Evolutionary conservation across 2,888 invertebrate genomes (phyloP).

Genomic region (Gandaritis pyraliata): DNA sequence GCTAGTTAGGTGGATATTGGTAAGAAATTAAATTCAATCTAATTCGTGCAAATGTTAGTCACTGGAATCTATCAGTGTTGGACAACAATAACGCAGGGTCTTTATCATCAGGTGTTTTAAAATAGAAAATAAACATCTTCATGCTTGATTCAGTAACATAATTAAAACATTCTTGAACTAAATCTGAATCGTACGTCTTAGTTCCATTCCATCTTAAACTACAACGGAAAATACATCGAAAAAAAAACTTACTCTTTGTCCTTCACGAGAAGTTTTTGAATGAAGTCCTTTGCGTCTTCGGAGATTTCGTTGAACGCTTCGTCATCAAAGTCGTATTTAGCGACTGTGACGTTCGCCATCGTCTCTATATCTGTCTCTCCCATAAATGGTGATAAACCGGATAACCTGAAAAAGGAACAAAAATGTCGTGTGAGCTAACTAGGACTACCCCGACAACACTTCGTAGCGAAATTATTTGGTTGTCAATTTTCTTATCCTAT

Average conservation of each 20-base stretch:
- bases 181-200: slow-evolving; percentile 7
- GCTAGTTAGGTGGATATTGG: slow-evolving; percentile 6
- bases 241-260: slow-evolving; percentile 91
- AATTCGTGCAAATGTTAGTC: slow-evolving; percentile 57
- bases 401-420: slow-evolving; percentile 86
- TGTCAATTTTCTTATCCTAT: too few species aligned
- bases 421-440: not conserved
- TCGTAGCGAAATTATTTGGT: too few species aligned
- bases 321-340: slow-evolving; percentile 98
- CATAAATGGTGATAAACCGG: slow-evolving; percentile 99
- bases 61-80: slow-evolving; percentile 68
- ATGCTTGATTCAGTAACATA: slow-evolving; percentile 19
- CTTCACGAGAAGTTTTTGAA: slow-evolving; percentile 94
- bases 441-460: too few species aligned
- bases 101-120: slow-evolving; percentile 69
- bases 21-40: slow-evolving; percentile 31
- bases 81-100: slow-evolving; percentile 77
- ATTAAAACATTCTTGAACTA: not conserved
- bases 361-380: slow-evolving; percentile 98
- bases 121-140: slow-evolving; percentile 20
- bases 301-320: slow-evolving; percentile 98
- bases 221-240: not conserved
- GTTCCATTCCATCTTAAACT: not conserved
- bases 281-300: slow-evolving; percentile 97
- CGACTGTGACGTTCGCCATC: slow-evolving; percentile 99